Percentiles rank a stretch among this genome's conserved stretches.
Evolutionary conservation across 2,888 invertebrate species (phyloP).

Genomic region (Caenorhabditis sp.): DNA sequence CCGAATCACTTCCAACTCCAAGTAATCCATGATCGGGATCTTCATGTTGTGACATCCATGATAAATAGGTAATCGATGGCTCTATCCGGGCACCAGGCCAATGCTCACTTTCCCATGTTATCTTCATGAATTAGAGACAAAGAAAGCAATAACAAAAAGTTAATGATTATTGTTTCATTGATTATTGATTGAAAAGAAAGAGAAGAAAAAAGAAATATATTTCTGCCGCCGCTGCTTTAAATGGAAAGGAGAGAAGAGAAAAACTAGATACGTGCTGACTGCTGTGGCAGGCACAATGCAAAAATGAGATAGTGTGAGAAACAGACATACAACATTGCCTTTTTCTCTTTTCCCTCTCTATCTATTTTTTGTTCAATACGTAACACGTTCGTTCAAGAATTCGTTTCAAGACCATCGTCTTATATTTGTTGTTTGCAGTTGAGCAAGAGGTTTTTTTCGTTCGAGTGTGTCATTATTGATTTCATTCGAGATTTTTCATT

Average conservation of each 20-base stretch:
- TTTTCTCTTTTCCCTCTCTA: not conserved
- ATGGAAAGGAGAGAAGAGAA: conserved; percentile 25
- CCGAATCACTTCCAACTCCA: conserved; percentile 63
- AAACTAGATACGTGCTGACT: conserved; percentile 9
- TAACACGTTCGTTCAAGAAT: not conserved
- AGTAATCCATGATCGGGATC: conserved; percentile 49
- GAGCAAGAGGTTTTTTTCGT: not conserved
- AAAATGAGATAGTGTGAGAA: conserved; percentile 1
- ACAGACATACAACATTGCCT: not conserved
- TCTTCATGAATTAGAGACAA: conserved; percentile 38
- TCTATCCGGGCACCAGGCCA: conserved; percentile 68
- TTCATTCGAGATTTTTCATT: not conserved
- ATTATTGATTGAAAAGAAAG: conserved; percentile 10
- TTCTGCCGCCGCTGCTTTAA: conserved; percentile 2
- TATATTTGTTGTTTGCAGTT: not conserved
- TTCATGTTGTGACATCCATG: conserved; percentile 48
- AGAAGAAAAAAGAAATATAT: conserved; percentile 5
- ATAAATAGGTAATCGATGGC: conserved; percentile 43
- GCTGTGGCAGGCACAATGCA: not conserved
- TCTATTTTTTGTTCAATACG: not conserved
- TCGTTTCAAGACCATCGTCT: not conserved
- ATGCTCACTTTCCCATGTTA: conserved; percentile 65
- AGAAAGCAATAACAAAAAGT: not conserved
- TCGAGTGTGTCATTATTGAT: not conserved
- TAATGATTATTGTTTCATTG: not conserved